Conservation (phyloP, 2,888 invertebrate species). For the Volucella zonaria region DNA sequence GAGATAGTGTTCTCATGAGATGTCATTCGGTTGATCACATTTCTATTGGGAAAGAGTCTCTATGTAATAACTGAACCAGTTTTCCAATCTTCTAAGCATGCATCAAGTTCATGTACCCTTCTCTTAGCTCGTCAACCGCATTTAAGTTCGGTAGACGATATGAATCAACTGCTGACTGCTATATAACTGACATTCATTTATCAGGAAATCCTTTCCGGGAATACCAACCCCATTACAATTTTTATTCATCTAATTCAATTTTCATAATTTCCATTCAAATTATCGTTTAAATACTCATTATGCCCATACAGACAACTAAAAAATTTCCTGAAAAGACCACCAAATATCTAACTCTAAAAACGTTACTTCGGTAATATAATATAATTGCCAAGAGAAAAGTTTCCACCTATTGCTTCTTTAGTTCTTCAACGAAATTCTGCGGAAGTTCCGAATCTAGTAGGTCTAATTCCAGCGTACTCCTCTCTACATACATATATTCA, state of each 20-base stretch:
- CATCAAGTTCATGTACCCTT: too few relatives aligned
- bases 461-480: slow-evolving; percentile 15
- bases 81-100: too few relatives aligned
- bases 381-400: slow-evolving; percentile 21
- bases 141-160: too few relatives aligned
- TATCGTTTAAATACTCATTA: slow-evolving; percentile 3
- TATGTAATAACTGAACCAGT: too few relatives aligned
- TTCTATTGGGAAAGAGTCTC: too few relatives aligned
- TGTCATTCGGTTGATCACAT: too few relatives aligned
- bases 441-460: slow-evolving; percentile 46
- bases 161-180: too few relatives aligned
- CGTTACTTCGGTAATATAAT: slow-evolving; percentile 22
- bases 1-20: too few relatives aligned
- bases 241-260: neutral
- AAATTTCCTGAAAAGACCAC: neutral
- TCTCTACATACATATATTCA: slow-evolving; percentile 3
- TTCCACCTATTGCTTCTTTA: slow-evolving; percentile 2
- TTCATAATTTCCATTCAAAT: neutral
- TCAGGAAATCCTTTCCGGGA: neutral
- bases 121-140: too few relatives aligned
- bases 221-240: slow-evolving; percentile 12
- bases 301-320: neutral
- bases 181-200: neutral
- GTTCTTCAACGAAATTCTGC: slow-evolving; percentile 5
- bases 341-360: slow-evolving; percentile 30